Percentiles rank a stretch among this genome's conserved stretches.
These are phyloP conservation scores for Norana najaformis DNA, from an alignment of 2,888 invertebrate species.

Conservation along the genomic window DNA sequence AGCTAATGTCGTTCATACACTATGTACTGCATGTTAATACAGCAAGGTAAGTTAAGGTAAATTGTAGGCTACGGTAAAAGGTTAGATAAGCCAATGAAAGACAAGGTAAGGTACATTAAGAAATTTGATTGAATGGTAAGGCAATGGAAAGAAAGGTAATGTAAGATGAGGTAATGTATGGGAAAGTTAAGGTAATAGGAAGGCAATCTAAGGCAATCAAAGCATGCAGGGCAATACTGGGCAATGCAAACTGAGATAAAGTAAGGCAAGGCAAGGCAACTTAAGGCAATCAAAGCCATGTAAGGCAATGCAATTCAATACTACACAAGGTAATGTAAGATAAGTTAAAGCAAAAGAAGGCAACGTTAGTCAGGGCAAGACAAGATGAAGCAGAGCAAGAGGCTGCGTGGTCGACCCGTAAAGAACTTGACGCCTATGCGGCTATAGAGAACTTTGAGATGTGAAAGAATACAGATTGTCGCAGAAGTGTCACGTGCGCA, in stretches of 20 bases:
- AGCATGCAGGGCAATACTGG: background rate
- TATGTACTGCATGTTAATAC: too few relatives aligned
- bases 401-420: background rate
- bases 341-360: background rate
- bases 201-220: too few relatives aligned
- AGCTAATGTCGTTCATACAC: background rate
- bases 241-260: background rate
- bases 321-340: background rate
- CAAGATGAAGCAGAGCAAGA: background rate
- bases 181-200: too few relatives aligned
- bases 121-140: background rate
- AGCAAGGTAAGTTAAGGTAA: background rate
- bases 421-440: background rate
- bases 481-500: background rate
- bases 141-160: background rate
- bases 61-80: background rate
- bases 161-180: too few relatives aligned
- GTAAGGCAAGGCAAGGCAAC: background rate
- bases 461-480: background rate
- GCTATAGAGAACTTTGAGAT: background rate
- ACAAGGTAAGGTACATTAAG: background rate
- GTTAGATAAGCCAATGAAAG: background rate
- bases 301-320: background rate
- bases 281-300: background rate
- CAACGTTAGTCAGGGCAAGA: background rate